These are phyloP conservation scores for Eubucco bourcierii DNA, from an alignment of 2,113 vertebrate genomes.

Conservation along the genomic window DNA sequence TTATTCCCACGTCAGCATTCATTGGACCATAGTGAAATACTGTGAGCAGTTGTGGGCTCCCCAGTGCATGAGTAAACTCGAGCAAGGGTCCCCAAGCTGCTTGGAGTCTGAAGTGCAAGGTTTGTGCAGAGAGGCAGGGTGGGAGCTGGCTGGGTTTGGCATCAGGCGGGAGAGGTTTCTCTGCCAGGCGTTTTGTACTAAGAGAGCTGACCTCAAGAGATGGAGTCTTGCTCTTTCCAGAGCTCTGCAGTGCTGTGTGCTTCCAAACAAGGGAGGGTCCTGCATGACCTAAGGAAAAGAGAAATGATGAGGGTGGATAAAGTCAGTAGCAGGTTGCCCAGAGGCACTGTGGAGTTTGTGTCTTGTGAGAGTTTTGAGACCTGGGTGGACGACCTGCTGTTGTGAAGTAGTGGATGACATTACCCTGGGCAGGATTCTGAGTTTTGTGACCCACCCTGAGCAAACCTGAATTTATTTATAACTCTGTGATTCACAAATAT, in stretches of 20 bases:
- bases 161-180: neutral
- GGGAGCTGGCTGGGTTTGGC: neutral
- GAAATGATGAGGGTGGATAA: neutral
- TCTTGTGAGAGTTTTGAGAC: neutral
- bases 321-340: neutral
- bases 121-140: neutral
- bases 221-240: neutral
- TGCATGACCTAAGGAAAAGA: neutral
- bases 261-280: neutral
- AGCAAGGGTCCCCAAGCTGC: neutral
- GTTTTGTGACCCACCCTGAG: neutral
- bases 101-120: neutral
- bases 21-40: neutral
- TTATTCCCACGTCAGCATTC: neutral
- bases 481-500: neutral
- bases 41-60: neutral
- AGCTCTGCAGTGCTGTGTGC: neutral
- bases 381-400: rapidly evolving
- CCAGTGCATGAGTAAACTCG: neutral
- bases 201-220: neutral
- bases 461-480: neutral
- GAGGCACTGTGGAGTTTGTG: neutral
- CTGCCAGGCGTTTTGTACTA: neutral
- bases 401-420: neutral
- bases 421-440: neutral